Base-by-base conservation (phyloP, 2,888 invertebrate genomes). In the Agrilus cyanescens region DNA sequence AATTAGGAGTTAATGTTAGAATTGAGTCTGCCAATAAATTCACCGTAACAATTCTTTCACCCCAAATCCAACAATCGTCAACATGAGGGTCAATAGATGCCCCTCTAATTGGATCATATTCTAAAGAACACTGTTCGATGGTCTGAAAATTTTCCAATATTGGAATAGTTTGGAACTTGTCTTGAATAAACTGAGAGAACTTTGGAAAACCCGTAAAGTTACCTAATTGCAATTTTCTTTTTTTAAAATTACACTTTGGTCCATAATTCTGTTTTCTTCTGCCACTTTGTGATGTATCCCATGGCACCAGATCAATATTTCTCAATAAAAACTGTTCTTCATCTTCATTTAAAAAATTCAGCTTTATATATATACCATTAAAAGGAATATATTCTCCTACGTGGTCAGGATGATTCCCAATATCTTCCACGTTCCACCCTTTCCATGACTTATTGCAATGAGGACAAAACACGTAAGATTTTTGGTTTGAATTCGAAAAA, bases 41-140 rank as follows among this genome's bases (percentile, higher is more conserved):
- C 0, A 95, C 79, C 0, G 94, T 96, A 2, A 97, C 82, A 31
- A 98, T 84, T 50, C 97, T 77, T 66, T 97, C 94, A 5, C 98
- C 98, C 98, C 98, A 99, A 45, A 99, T 79, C 98, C 98, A 98
- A 61, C 89, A 90, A 59, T 99, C 98, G 66, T 98, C 98, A 53
- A 95, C 86, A 61, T 99, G 98, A 10, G 95, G 90, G 66, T 97
- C 97, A 52, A 99, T 98, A 2, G 89, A 86, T 0, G 97, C 89
- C 1, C 96, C 96, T 58, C 83, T 79, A 46, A 68, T 66, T 0
- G 87, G 83, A 52, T 83, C 78, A 67, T 98, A 98, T 60, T 98
- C 97, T 49, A 98, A 71, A 38, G 93, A 88, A 65, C 98, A 98
- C 61, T 97, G 89, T 62, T 98, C 96, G 41, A 96, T 85, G 0